Evolutionary conservation across 2,113 vertebrate species (phyloP).

Genomic region (Motacilla alba): DNA sequence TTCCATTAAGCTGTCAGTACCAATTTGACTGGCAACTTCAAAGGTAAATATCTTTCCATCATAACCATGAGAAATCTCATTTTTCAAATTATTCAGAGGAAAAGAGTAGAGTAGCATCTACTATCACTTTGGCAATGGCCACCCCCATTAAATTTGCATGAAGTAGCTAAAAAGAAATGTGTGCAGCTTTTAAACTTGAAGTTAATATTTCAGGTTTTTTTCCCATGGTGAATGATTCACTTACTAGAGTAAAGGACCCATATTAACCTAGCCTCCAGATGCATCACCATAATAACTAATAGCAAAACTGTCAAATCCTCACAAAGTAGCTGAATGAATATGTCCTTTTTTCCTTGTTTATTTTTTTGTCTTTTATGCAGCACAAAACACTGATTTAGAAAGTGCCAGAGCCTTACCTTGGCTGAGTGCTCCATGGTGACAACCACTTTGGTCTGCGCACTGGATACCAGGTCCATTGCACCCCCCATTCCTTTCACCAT

Average conservation of each 20-base stretch:
- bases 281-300: not conserved
- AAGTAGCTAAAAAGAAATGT: not conserved
- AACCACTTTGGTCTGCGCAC: constrained; percentile 92
- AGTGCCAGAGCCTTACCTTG: constrained; percentile 75
- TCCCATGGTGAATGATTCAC: not conserved
- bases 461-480: constrained; percentile 97
- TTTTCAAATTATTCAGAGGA: not conserved
- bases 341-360: not conserved
- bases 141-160: not conserved
- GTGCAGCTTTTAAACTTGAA: not conserved
- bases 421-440: constrained; percentile 98
- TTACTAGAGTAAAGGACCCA: not conserved
- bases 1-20: not conserved
- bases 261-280: not conserved
- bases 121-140: not conserved
- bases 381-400: not conserved
- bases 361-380: not conserved
- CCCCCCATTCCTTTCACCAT: constrained; percentile 99
- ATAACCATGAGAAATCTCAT: not conserved
- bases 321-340: not conserved
- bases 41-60: not conserved
- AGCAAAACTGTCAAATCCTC: not conserved
- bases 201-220: not conserved
- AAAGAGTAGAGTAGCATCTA: not conserved
- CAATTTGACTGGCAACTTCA: not conserved